Conservation (phyloP, 2,113 vertebrate species). For the Perognathus longimembris region DNA sequence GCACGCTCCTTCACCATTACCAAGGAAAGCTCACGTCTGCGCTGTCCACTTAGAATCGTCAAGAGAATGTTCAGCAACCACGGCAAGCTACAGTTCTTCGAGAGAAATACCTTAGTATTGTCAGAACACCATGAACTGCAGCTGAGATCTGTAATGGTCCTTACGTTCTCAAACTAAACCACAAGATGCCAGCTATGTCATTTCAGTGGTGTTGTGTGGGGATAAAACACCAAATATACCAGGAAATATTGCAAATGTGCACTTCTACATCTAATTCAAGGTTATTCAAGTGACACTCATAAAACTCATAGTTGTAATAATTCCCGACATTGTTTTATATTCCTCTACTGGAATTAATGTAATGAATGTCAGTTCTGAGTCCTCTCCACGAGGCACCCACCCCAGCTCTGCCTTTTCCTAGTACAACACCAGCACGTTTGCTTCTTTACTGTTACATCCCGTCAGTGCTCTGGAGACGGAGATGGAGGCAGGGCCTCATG, state of each 20-base stretch:
- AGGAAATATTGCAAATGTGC: not conserved
- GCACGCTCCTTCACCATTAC: not conserved
- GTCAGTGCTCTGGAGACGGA: not conserved
- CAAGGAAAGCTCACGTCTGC: not conserved
- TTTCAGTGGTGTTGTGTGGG: not conserved
- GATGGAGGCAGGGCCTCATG: not conserved
- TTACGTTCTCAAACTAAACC: slow-evolving; percentile 7
- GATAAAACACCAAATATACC: not conserved
- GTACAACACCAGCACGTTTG: not conserved
- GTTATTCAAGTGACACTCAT: not conserved
- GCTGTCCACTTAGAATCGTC: not conserved
- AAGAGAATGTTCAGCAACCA: not conserved
- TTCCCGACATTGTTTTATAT: not conserved
- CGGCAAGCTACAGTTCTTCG: not conserved
- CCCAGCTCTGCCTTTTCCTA: not conserved
- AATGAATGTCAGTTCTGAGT: too few species aligned
- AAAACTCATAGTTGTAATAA: not conserved
- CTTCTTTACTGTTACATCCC: not conserved
- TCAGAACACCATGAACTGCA: slow-evolving; percentile 26
- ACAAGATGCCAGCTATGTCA: not conserved
- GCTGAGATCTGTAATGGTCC: not conserved
- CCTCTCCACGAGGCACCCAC: not conserved
- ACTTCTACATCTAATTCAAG: slow-evolving; percentile 21
- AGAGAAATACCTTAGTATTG: not conserved
- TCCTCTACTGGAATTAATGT: not conserved